These are phyloP conservation scores for Sebastes minor DNA, from an alignment of 2,797 vertebrate genomes.

Conservation along the genomic window DNA sequence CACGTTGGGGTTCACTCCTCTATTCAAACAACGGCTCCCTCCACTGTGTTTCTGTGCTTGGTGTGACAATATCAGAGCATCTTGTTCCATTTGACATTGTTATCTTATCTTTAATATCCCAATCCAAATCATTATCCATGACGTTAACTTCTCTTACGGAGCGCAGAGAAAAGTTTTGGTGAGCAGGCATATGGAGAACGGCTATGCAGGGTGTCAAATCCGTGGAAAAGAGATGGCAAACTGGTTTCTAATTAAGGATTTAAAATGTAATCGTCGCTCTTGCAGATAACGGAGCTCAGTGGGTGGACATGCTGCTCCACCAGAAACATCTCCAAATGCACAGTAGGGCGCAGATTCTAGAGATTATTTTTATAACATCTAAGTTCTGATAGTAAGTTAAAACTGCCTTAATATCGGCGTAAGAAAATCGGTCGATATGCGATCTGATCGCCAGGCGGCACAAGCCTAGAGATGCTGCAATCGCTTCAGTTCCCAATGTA, in stretches of 20 bases:
- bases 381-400: not conserved
- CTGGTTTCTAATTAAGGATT: not conserved
- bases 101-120: not conserved
- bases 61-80: not conserved
- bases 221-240: not conserved
- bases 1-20: not conserved
- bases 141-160: not conserved
- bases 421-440: not conserved
- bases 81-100: not conserved
- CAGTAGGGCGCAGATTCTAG: not conserved
- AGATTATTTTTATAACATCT: not conserved
- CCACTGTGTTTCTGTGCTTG: not conserved
- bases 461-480: not conserved
- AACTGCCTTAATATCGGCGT: not conserved
- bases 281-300: not conserved
- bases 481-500: slow-evolving; percentile 9
- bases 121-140: not conserved
- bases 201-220: too few species aligned
- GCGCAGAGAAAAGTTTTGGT: not conserved
- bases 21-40: not conserved
- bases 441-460: not conserved
- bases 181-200: not conserved
- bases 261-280: not conserved
- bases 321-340: not conserved
- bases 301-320: not conserved